These are phyloP conservation scores for Acanthisitta chloris DNA, from an alignment of 2,113 vertebrate species.

Conservation along the genomic window DNA sequence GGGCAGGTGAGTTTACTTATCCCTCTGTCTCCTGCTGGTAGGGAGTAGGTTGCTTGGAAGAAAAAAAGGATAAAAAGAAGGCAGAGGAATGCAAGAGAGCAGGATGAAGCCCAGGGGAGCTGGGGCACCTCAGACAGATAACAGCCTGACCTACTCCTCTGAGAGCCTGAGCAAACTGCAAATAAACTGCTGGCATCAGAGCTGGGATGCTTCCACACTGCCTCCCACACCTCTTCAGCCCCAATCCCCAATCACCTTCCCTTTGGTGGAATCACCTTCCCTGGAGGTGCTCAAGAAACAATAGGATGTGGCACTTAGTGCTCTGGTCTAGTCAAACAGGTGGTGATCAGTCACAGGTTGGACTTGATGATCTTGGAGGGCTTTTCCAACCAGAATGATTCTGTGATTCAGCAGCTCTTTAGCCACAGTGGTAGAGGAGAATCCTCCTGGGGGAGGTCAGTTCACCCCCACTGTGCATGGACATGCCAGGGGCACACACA, in stretches of 20 bases:
- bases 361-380: background rate
- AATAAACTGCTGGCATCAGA: background rate
- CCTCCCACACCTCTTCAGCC: too few relatives aligned
- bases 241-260: background rate
- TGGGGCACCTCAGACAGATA: background rate
- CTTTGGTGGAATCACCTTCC: background rate
- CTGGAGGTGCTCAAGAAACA: background rate
- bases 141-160: background rate
- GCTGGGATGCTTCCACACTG: background rate
- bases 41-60: background rate
- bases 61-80: background rate
- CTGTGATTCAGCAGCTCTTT: background rate
- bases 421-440: rapidly evolving
- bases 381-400: too few relatives aligned
- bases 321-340: background rate
- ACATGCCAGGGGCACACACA: rapidly evolving
- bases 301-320: rapidly evolving
- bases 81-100: background rate
- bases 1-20: background rate
- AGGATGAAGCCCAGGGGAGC: background rate
- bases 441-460: rapidly evolving
- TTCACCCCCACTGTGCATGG: background rate
- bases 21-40: background rate
- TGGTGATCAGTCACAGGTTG: background rate
- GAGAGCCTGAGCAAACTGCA: background rate